These are phyloP conservation scores for Orthosia incerta DNA, from an alignment of 2,888 invertebrate genomes.

Conservation along the genomic window DNA sequence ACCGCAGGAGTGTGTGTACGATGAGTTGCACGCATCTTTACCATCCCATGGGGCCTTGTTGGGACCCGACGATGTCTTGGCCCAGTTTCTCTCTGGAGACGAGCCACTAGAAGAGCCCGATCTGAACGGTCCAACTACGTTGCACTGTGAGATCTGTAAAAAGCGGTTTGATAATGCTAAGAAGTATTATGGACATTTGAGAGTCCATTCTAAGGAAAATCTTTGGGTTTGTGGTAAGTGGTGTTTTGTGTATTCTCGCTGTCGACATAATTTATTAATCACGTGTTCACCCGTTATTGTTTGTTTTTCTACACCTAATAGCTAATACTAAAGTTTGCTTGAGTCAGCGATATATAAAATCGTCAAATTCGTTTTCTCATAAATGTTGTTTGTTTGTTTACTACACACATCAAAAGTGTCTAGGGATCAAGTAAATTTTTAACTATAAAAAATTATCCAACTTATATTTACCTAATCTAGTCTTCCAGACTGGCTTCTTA, in stretches of 20 bases:
- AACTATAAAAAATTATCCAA: no score
- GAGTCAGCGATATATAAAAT: background rate
- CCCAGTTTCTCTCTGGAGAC: constrained; percentile 85
- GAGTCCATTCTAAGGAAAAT: constrained; percentile 87
- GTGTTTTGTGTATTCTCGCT: background rate
- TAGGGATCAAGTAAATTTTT: no score
- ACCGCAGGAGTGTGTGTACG: constrained; percentile 76
- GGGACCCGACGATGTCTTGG: constrained; percentile 83
- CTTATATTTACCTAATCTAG: no score
- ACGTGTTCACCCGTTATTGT: background rate
- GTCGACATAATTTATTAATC: background rate
- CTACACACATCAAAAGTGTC: no score
- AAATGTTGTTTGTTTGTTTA: no score
- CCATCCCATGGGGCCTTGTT: constrained; percentile 77
- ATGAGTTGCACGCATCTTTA: constrained; percentile 77
- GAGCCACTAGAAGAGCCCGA: constrained; percentile 87
- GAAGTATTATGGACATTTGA: constrained; percentile 87
- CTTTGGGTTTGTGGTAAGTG: constrained; percentile 86
- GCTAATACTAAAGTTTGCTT: background rate
- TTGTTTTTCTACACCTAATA: background rate
- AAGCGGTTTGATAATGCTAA: constrained; percentile 88
- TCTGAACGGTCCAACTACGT: constrained; percentile 84
- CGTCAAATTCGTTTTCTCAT: background rate
- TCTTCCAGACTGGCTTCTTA: no score
- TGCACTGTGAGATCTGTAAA: constrained; percentile 87